These are phyloP conservation scores for Microcaecilia unicolor DNA, from an alignment of 2,797 vertebrate species.

Conservation along the genomic window DNA sequence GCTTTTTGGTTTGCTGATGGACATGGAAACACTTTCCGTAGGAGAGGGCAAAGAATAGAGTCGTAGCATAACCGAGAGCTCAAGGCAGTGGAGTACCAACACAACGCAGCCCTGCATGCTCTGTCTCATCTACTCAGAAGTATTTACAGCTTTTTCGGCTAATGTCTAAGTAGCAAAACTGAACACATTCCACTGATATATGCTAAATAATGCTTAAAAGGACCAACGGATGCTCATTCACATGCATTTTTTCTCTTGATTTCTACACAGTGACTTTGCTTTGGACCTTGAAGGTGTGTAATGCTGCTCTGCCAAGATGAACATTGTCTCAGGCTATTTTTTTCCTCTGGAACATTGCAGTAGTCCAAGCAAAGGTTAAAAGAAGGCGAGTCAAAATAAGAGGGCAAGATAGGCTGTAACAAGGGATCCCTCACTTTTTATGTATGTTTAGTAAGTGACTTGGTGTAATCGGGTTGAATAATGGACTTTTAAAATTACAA, in stretches of 20 bases:
- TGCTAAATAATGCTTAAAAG: constrained; percentile 75
- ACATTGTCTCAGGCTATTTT: constrained; percentile 11
- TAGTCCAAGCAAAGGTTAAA: constrained; percentile 20
- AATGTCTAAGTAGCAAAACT: constrained; percentile 72
- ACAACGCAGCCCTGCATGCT: constrained; percentile 57
- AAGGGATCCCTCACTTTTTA: no score
- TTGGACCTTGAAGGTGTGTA: constrained; percentile 28
- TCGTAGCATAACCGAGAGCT: constrained; percentile 44
- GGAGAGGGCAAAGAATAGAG: no score
- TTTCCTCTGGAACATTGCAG: constrained; percentile 5
- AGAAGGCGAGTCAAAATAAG: constrained; percentile 29
- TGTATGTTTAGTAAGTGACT: no score
- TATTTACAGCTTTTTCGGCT: constrained; percentile 73
- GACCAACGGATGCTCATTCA: constrained; percentile 71
- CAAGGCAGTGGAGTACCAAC: constrained; percentile 56
- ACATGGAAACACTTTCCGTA: constrained; percentile 31
- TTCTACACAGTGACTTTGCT: constrained; percentile 58
- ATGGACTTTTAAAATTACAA: no score
- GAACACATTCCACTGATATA: constrained; percentile 70
- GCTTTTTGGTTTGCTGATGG: constrained; percentile 6
- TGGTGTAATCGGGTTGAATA: no score
- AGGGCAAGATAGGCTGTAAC: no score
- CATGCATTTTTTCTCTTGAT: constrained; percentile 63
- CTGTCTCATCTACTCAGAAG: constrained; percentile 63
- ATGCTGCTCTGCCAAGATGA: constrained; percentile 21